A percentile compares a stretch with the other conserved stretches of the same genome.
These are phyloP conservation scores for Nibea coibor DNA, from an alignment of 2,113 vertebrate genomes.

Conservation along the genomic window DNA sequence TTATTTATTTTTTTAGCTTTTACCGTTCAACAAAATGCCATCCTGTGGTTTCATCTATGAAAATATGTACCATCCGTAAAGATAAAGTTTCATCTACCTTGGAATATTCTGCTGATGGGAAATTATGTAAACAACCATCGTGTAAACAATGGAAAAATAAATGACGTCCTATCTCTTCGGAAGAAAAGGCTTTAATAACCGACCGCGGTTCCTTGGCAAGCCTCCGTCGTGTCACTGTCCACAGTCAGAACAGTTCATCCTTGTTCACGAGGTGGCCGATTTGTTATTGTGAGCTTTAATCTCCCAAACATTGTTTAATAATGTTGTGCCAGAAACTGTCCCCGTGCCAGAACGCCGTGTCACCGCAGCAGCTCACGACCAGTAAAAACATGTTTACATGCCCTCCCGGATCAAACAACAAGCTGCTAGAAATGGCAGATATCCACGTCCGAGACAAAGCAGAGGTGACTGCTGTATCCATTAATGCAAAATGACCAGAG, in stretches of 20 bases:
- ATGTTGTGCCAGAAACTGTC: conserved; percentile 26
- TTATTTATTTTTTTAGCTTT: neutral
- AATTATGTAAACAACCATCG: neutral
- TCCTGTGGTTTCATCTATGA: neutral
- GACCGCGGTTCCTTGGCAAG: neutral
- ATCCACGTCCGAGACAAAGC: conserved; percentile 21
- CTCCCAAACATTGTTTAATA: conserved; percentile 45
- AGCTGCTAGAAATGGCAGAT: conserved; percentile 37
- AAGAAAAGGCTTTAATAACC: neutral
- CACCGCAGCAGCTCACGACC: conserved; percentile 43
- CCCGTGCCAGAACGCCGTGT: conserved; percentile 25
- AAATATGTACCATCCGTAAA: neutral
- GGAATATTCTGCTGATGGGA: neutral
- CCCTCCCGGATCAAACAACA: conserved; percentile 38
- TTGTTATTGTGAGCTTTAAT: conserved; percentile 30
- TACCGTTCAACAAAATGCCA: neutral
- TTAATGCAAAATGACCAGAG: conserved; percentile 26
- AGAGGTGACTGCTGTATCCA: conserved; percentile 31
- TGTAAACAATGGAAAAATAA: neutral
- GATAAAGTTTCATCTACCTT: neutral
- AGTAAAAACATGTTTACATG: conserved; percentile 60
- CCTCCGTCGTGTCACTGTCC: neutral
- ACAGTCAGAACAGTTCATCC: neutral
- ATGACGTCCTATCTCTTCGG: neutral
- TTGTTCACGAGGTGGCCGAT: neutral